phyloP scores from a whole-genome alignment of 2,797 vertebrate species.

The Cynopterus sphinx region DNA sequence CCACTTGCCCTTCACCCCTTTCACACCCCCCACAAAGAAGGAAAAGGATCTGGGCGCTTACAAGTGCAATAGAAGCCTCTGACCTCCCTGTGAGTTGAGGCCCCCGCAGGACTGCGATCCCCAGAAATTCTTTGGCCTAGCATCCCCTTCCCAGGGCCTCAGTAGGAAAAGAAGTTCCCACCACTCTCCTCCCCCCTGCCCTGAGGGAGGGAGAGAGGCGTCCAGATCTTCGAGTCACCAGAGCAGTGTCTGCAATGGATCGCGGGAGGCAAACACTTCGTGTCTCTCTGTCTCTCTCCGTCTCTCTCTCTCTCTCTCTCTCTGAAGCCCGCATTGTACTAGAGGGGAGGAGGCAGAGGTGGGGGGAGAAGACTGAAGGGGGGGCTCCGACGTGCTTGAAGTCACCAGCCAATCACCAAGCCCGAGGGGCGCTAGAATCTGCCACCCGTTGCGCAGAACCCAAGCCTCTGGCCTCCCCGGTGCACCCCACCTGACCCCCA shows the following conservation, averaged over 20 bases:
- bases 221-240: constrained; percentile 47
- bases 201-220: not conserved
- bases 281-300: not conserved
- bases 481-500: not conserved
- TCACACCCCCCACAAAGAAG: not conserved
- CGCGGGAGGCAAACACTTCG: constrained; percentile 62
- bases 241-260: constrained; percentile 58
- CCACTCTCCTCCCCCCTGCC: not conserved
- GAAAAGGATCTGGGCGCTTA: not conserved
- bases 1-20: not conserved
- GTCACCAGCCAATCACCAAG: constrained; percentile 49
- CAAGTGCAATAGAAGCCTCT: not conserved
- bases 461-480: not conserved
- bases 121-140: constrained; percentile 16
- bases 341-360: constrained; percentile 36
- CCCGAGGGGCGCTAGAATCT: not conserved
- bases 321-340: constrained; percentile 68
- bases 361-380: constrained; percentile 33
- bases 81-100: not conserved
- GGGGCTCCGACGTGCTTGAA: not conserved
- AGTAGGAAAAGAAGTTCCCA: constrained; percentile 57
- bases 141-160: not conserved
- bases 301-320: not conserved
- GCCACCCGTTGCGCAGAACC: not conserved
- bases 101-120: not conserved